Conservation (phyloP, 2,113 vertebrate species). For the Carassius auratus region DNA sequence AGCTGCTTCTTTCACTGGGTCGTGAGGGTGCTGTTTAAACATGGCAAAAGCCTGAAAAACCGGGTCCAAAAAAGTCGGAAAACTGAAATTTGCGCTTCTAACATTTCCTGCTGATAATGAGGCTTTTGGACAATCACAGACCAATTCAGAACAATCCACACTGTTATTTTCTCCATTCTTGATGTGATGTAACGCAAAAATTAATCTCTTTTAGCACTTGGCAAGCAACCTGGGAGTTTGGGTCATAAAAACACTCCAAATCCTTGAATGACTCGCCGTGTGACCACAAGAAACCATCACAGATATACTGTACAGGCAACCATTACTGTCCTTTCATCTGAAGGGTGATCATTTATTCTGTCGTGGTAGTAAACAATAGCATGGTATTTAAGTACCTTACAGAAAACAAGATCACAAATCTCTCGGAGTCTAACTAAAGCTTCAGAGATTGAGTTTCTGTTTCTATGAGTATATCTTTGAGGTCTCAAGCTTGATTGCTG, state of each 20-base stretch:
- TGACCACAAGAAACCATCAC: background rate
- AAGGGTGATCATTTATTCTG: background rate
- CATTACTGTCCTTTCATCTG: background rate
- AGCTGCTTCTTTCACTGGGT: background rate
- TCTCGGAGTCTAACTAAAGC: too few species aligned
- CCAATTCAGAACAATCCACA: background rate
- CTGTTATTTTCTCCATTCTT: background rate
- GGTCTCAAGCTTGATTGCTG: background rate
- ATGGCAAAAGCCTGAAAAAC: background rate
- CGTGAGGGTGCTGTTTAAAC: background rate
- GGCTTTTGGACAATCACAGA: background rate
- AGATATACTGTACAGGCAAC: background rate
- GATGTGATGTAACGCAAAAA: background rate
- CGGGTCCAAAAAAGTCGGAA: slow-evolving; percentile 4
- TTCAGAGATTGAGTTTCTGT: background rate
- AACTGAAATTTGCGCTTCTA: slow-evolving; percentile 4
- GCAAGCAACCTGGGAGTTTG: background rate
- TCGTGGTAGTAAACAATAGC: background rate
- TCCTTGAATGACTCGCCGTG: background rate
- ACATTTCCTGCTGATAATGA: slow-evolving; percentile 10
- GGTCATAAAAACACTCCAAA: background rate
- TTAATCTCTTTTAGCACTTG: background rate
- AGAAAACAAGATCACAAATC: too few species aligned
- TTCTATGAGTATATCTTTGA: background rate
- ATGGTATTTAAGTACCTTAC: too few species aligned